Base-by-base conservation (phyloP, 2,888 invertebrate genomes). In the Disparrhopalites patrizii region DNA sequence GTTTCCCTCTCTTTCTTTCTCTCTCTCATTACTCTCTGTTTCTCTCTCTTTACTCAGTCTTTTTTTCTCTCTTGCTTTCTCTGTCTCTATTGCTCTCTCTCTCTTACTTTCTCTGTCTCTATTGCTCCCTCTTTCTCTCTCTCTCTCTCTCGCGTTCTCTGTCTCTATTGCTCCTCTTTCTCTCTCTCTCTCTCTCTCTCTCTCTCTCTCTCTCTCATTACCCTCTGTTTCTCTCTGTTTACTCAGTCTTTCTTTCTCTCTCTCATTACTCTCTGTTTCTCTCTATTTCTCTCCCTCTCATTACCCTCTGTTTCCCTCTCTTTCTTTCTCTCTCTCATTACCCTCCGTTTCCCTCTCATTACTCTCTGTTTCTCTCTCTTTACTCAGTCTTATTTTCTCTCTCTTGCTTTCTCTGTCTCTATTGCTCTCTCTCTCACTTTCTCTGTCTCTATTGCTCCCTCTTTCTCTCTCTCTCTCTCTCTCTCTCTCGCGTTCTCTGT, bases 161-260 rank as follows among this genome's bases (percentile, higher is more conserved):
- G 31, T 13, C 13, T 54, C 10, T 15, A 54, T 10, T 23, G 15
- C 30, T 54, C 18, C 18, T 54, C 54, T 20, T n/a, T 54, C 28
- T 28, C 54, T 28, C 54, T 54, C 28, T 54, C 10, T n/a, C n/a
- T n/a, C n/a, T n/a, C 5, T 43, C 43, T 13, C 43, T 7, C 4
- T 13, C 43, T 43, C 43, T 43, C 43, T 36, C 43, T 43, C 43
- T 13, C 15, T 43, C 43, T 13, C 43, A 18, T 20, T 13, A 18
- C 43, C n/a, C 3, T 4, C 20, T 13, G 15, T 43, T 20, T 43
- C 36, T 10, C 36, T 15, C 10, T 36, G 13, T 36, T 8, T 36
- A 36, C 55, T 18, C 30, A 31, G 18, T 13, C 55, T 55, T 55
- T 55, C 31, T 55, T 33, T 52, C 15, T 52, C 52, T n/a, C n/a